Conservation (phyloP, 2,888 invertebrate genomes). For the Meteorus cinctellus region DNA sequence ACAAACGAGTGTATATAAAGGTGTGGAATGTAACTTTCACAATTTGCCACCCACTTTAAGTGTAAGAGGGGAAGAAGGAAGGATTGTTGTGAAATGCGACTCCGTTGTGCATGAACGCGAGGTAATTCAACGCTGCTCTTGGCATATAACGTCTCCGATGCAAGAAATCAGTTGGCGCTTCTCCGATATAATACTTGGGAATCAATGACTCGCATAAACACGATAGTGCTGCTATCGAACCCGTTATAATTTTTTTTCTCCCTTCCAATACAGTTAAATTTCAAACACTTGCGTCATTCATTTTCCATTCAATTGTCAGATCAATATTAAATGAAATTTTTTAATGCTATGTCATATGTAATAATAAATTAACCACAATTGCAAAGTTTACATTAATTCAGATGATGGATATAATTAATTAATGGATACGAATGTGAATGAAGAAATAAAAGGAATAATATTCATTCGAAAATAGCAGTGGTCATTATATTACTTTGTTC, state of each 20-base stretch:
- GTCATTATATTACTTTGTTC: not conserved
- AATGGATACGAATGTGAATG: no score
- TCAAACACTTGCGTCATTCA: not conserved
- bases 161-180: slow-evolving; percentile 41
- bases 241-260: slow-evolving; percentile 18
- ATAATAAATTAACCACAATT: not conserved
- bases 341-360: not conserved
- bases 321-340: not conserved
- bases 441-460: not conserved
- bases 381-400: no score
- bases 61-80: slow-evolving; percentile 29
- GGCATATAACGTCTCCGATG: slow-evolving; percentile 40
- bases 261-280: not conserved
- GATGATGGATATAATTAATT: no score
- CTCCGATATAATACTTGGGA: slow-evolving; percentile 39
- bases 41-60: slow-evolving; percentile 44
- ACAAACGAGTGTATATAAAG: slow-evolving; percentile 1
- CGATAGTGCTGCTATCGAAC: slow-evolving; percentile 33
- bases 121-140: slow-evolving; percentile 41
- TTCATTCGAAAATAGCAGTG: not conserved
- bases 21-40: slow-evolving; percentile 51
- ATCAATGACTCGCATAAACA: slow-evolving; percentile 45
- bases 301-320: not conserved
- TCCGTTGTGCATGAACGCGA: slow-evolving; percentile 45
- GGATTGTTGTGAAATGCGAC: slow-evolving; percentile 43